Evolutionary conservation across 2,113 vertebrate genomes (phyloP).

Genomic region (Turdus rufiventris): DNA sequence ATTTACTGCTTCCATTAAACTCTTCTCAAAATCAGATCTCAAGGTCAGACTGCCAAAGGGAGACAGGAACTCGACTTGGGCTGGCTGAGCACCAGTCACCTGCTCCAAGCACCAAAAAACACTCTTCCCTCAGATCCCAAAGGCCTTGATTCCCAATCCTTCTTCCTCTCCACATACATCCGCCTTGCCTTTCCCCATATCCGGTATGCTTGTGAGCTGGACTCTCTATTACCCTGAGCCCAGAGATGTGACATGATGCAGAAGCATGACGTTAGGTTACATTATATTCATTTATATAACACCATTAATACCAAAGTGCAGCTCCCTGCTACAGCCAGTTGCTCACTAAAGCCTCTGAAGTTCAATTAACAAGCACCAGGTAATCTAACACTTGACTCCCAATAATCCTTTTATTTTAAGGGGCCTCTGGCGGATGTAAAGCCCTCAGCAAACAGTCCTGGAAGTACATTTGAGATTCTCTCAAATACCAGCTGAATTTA

Average conservation of each 20-base stretch:
- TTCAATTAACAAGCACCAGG: conserved; percentile 67
- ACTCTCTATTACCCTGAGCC: not conserved
- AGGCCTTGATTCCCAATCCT: not conserved
- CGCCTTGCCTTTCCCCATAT: not conserved
- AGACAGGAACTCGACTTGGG: not conserved
- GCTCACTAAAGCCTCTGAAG: conserved; percentile 58
- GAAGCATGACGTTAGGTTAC: conserved; percentile 7
- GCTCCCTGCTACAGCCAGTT: conserved; percentile 56
- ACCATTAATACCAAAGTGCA: conserved; percentile 40
- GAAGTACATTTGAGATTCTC: conserved; percentile 62
- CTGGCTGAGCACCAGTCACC: not conserved
- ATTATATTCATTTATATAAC: conserved; percentile 55
- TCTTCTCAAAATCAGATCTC: not conserved
- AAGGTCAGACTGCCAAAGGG: not conserved
- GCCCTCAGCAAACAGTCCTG: conserved; percentile 36
- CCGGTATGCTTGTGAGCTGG: not conserved
- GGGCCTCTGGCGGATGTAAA: conserved; percentile 49
- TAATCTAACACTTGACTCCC: conserved; percentile 66
- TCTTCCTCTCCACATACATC: not conserved
- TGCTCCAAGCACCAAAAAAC: not conserved
- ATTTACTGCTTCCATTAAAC: not conserved
- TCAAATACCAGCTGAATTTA: conserved; percentile 70
- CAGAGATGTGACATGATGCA: not conserved
- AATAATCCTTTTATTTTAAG: conserved; percentile 73
- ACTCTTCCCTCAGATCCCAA: not conserved